Evolutionary conservation across 2,797 vertebrate genomes (phyloP).

Genomic region (Hippopotamyrus pictus): DNA sequence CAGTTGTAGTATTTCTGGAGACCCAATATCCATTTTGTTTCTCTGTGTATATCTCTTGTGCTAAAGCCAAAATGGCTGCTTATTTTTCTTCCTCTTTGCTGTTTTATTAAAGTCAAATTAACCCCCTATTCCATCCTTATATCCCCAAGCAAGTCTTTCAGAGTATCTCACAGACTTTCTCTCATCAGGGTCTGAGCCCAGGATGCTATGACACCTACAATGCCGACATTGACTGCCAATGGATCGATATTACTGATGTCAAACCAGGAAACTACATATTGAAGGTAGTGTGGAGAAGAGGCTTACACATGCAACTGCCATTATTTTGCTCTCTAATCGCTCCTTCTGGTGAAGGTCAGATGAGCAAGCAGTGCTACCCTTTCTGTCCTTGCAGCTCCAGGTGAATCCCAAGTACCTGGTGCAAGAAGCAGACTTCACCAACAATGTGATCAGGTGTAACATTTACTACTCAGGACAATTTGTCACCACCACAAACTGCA

Average conservation of each 20-base stretch:
- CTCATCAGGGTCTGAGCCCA: conserved; percentile 80
- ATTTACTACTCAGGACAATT: conserved; percentile 90
- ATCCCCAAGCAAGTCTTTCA: neutral
- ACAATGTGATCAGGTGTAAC: conserved; percentile 90
- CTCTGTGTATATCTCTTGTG: neutral
- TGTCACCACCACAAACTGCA: conserved; percentile 85
- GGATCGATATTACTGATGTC: conserved; percentile 73
- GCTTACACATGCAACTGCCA: neutral
- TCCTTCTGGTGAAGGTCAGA: neutral
- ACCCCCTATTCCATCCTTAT: neutral
- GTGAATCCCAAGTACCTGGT: conserved; percentile 93
- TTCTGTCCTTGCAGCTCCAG: conserved; percentile 63
- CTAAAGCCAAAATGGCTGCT: neutral
- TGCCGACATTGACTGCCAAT: conserved; percentile 75
- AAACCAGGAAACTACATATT: conserved; percentile 90
- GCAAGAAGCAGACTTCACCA: conserved; percentile 88
- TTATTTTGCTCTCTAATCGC: neutral
- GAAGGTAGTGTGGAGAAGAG: conserved; percentile 72
- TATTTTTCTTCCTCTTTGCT: neutral
- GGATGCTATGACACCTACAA: conserved; percentile 97
- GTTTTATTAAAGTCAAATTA: neutral
- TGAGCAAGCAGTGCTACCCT: neutral
- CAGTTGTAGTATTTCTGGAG: neutral
- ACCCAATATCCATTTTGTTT: neutral
- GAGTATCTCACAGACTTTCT: neutral